Evolutionary conservation across 1,140 invertebrate genomes (phyloP).

Genomic region (Bicyclus anynana): DNA sequence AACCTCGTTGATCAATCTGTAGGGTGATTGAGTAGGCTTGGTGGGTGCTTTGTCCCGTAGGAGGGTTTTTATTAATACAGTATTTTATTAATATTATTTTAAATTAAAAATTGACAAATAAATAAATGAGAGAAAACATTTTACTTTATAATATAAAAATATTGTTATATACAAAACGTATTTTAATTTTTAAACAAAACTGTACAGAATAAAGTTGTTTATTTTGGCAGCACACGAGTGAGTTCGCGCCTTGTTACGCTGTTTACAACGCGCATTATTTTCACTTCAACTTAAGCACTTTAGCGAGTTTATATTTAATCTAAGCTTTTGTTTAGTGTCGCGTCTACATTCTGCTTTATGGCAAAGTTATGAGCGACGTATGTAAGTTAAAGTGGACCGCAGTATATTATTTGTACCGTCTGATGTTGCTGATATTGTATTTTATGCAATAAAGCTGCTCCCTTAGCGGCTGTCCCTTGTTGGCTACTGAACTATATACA

Average conservation of each 20-base stretch:
- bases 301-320: constrained; percentile 34
- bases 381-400: constrained; percentile 38
- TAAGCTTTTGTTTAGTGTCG: constrained; percentile 37
- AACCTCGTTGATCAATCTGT: too few relatives aligned
- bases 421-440: constrained; percentile 18
- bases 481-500: background rate
- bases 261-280: constrained; percentile 25
- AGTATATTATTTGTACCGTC: constrained; percentile 34
- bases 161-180: background rate
- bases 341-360: constrained; percentile 33
- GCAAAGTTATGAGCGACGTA: constrained; percentile 31
- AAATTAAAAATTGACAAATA: too few relatives aligned
- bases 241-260: constrained; percentile 21
- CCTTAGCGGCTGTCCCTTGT: background rate
- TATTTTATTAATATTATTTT: too few relatives aligned
- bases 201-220: constrained; percentile 13
- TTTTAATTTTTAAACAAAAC: background rate
- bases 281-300: constrained; percentile 25
- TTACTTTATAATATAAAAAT: too few relatives aligned
- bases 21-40: too few relatives aligned
- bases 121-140: too few relatives aligned
- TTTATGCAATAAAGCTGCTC: background rate
- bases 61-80: too few relatives aligned
- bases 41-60: too few relatives aligned
- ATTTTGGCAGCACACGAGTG: constrained; percentile 16